Base-by-base conservation (phyloP, 2,113 vertebrate genomes). In the Struthio camelus region DNA sequence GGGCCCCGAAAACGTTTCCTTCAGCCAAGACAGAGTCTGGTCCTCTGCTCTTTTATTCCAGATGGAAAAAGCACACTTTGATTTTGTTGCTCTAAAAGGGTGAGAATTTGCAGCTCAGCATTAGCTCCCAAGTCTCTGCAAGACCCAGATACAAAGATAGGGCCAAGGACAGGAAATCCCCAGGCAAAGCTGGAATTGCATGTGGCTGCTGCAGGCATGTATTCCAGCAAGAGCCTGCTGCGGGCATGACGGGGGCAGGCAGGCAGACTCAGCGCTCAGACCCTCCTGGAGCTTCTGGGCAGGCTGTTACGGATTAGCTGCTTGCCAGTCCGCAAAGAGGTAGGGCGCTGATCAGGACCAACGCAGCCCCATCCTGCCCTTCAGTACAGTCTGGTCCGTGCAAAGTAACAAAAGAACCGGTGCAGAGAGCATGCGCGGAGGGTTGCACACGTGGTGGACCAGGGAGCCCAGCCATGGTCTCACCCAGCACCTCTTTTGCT, bases 1-100 rank as follows among this genome's bases (percentile, higher is more conserved):
- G 1, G 22, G n/a, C 61, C 30, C 65, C 69, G 69, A 40, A 4
- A 36, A 66, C 0, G 3, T 2, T 36, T 48, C 66, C 50, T 42
- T 61, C 38, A 22, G 79, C 32, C 3, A 0, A 14, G 48, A n/a
- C 65, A 62, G 13, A 61, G 65, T 25, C 59, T 3, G 28, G 8
- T 50, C 25, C 76, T 70, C 54, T 30, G 58, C 54, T 24, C 1
- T 34, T 22, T 20, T 9, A 27, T 54, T 23, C 42, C 44, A 46
- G 61, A 53, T 25, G n/a, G 59, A 15, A 32, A 75, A 23, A 40
- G 16, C 19, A 5, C 22, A 0, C 62, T 83, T 34, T 51, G 51
- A 9, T n/a, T 59, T 10, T 56, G 40, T 9, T 51, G 20, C 8
- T 65, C 36, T 6, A 10, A n/a, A 42, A 27, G 71, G 32, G 19